These are phyloP conservation scores for Eulithis testata DNA, from an alignment of 2,888 invertebrate species.

Conservation along the genomic window DNA sequence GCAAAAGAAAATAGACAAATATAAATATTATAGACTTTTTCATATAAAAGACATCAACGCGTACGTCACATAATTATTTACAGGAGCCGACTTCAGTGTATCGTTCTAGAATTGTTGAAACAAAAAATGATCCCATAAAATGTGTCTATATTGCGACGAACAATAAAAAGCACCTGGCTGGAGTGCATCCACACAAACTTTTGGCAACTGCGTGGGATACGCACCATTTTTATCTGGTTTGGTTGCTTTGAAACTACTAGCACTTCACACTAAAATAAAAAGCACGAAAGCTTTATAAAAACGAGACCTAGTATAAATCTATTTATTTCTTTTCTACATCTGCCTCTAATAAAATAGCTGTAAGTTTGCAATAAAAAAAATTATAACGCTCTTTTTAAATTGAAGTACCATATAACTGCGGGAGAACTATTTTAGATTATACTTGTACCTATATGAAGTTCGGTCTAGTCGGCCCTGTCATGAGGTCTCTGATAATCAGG, in stretches of 20 bases:
- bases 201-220: background rate
- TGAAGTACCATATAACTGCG: too few species aligned
- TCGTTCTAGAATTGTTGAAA: too few species aligned
- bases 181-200: background rate
- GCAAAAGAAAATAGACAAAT: background rate
- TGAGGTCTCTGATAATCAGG: too few species aligned
- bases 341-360: background rate
- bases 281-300: background rate
- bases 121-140: background rate
- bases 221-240: background rate
- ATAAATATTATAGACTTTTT: slow-evolving; percentile 5
- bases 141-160: background rate
- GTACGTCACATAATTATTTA: background rate
- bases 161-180: background rate
- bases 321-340: slow-evolving; percentile 1
- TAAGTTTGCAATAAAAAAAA: too few species aligned
- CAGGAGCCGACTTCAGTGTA: background rate
- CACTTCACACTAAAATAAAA: background rate
- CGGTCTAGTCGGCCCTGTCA: too few species aligned
- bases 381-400: too few species aligned
- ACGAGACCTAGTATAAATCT: background rate
- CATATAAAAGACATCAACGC: slow-evolving; percentile 25
- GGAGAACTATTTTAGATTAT: too few species aligned
- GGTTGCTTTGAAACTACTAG: slow-evolving; percentile 1
- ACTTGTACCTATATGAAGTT: too few species aligned